Evolutionary conservation across 1,140 invertebrate genomes (phyloP), one percentile per base, ranked within the genome.

Genomic region (Leucophenga varia): DNA sequence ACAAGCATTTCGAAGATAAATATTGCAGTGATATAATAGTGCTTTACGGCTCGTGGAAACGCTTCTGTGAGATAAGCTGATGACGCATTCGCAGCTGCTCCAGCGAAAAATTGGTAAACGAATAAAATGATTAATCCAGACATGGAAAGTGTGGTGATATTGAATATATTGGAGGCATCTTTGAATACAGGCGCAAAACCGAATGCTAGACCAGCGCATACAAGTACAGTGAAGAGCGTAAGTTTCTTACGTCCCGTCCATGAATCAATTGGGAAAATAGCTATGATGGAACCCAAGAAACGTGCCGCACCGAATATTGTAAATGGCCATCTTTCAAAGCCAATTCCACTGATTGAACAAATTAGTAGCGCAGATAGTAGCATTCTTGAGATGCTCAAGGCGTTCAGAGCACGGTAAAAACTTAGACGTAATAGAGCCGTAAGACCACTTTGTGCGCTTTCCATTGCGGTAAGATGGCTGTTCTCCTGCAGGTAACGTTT

Each of bases 11-110:
- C 64, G 28, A 55, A n/a, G 1, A 47, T 32, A 18, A 69, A 67
- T 1, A 36, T 30, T n/a, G 70, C 30, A n/a, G 55, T 52, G 18
- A 72, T 64, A 40, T 55, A 72, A 28, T 47, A 52, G 0, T 48
- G 52, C 31, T 72, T 72, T 0, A 67, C 34, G 7, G 47, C 37
- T 9, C 57, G 52, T 0, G 69, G 69, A 41, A 72, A 72, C 14
- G 61, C 69, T 31, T 72, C 69, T 5, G 61, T 54, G 1, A 72
- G 40, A 22, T 61, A 72, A 7, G 57, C 53, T 0, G 69, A 64
- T n/a, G 53, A 64, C 10, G 69, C 54, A 0, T 61, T 55, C 14
- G 55, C 64, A 14, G 49, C 53, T 0, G 72, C 34, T 5, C 64
- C 59, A 1, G 59, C 59, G 32, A 69, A 65, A 9, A 67, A 40